These are phyloP conservation scores for Malurus elegans DNA, from an alignment of 2,113 vertebrate species.

Conservation along the genomic window DNA sequence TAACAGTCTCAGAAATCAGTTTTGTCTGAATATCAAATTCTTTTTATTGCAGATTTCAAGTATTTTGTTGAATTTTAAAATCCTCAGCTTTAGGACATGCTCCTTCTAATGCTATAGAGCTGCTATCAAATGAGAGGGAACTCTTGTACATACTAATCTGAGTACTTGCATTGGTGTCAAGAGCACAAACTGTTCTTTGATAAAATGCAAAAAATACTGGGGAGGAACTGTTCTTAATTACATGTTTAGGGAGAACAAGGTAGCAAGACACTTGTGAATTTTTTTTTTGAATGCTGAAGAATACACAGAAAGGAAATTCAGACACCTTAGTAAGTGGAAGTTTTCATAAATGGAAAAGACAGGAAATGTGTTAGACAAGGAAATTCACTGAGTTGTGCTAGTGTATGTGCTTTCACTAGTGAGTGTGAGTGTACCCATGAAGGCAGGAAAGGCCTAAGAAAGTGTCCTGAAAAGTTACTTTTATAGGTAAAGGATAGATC, in stretches of 20 bases:
- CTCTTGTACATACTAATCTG: not conserved
- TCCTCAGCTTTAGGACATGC: not conserved
- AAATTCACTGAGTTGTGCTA: not conserved
- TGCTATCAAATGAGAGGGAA: not conserved
- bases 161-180: not conserved
- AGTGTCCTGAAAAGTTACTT: not conserved
- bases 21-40: not conserved
- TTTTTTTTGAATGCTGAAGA: not conserved
- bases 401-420: not conserved
- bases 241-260: not conserved
- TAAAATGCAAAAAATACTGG: not conserved
- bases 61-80: not conserved
- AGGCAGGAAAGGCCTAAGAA: not conserved
- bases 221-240: not conserved
- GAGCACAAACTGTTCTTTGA: not conserved
- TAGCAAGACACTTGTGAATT: not conserved
- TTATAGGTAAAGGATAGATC: not conserved
- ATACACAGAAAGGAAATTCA: not conserved
- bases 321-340: not conserved
- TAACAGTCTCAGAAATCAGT: not conserved
- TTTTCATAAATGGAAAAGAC: not conserved
- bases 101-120: not conserved
- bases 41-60: not conserved
- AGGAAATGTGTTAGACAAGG: not conserved
- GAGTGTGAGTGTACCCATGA: not conserved